Evolutionary conservation across 1,140 invertebrate species (phyloP), one percentile per base, ranked within the genome.

Genomic region (Drosophila pseudoananassae): DNA sequence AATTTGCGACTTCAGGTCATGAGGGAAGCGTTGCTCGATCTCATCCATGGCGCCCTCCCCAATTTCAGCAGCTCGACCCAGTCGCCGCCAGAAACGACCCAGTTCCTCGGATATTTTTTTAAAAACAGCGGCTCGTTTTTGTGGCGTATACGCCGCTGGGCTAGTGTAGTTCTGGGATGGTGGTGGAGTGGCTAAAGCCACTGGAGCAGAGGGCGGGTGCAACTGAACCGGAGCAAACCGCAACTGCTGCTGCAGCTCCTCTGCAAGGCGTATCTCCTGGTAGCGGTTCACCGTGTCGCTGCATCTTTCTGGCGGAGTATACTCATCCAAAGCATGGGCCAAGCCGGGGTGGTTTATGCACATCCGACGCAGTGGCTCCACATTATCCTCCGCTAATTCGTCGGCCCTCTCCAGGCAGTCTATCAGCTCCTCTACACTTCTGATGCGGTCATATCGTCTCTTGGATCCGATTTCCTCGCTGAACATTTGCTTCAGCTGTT

Each of bases 1-100:
- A 8, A 91, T 80, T 38, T 79, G 85, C 2, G 79, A 87, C 29
- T 74, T 82, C 0, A 85, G 46, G 31, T 92, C 78, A 3, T 74
- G 51, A 1, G 79, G 79, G 60, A 71, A 83, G n/a, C 91, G 89
- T 3, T 38, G 51, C 63, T 93, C 90, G 2, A 93, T 91, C 5
- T 76, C 76, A 61, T 94, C 93, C 66, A 94, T 93, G 49, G 91
- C 58, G 27, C 76, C 89, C 85, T 94, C 93, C 25, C 73, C 79
- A 20, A 94, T 73, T 33, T 79, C 71, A 15, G 94, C 68, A 58
- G 84, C 71, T 58, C 93, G 90, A 0, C 92, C 92, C 17, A 94
- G 78, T n/a, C 92, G 83, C 68, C 92, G 92, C 93, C 93, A 94
- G 46, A 90, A 85, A n/a, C 82, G 91, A 5, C 93, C 93, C 17